phyloP scores from a whole-genome alignment of 2,797 vertebrate species.

The Ptychobarbus kaznakovi region DNA sequence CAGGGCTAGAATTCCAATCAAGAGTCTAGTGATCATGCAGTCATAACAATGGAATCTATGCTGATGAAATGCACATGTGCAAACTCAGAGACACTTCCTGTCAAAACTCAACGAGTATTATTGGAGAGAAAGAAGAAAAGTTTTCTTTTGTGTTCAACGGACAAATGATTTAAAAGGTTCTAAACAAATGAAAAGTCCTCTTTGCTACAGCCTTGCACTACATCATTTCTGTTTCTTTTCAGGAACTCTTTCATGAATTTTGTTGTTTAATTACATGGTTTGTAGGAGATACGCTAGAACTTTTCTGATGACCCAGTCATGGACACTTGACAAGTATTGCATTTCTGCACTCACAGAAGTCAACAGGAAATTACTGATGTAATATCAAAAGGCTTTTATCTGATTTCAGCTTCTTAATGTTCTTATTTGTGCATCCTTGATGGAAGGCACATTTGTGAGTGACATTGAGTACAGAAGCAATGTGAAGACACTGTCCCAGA shows the following conservation, averaged over 20 bases:
- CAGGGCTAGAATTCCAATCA: slow-evolving; percentile 57
- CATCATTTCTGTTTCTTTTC: not conserved
- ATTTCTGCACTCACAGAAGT: not conserved
- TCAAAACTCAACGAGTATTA: not conserved
- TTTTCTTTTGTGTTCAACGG: not conserved
- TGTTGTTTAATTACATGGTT: not conserved
- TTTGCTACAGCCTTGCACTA: not conserved
- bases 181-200: not conserved
- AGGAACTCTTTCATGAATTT: not conserved
- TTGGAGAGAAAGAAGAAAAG: not conserved
- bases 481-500: slow-evolving; percentile 16
- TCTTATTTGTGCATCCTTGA: slow-evolving; percentile 6
- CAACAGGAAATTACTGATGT: slow-evolving; percentile 1
- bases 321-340: not conserved
- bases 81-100: not conserved
- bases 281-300: not conserved
- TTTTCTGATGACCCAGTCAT: not conserved
- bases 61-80: not conserved
- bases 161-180: not conserved
- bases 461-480: slow-evolving; percentile 7
- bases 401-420: not conserved
- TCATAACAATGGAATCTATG: slow-evolving; percentile 10
- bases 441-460: not conserved
- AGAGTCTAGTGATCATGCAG: slow-evolving; percentile 42
- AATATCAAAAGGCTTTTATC: not conserved